Evolutionary conservation across 2,888 invertebrate species (phyloP), one percentile per base, ranked within the genome.

Genomic region (Eupithecia dodoneata): DNA sequence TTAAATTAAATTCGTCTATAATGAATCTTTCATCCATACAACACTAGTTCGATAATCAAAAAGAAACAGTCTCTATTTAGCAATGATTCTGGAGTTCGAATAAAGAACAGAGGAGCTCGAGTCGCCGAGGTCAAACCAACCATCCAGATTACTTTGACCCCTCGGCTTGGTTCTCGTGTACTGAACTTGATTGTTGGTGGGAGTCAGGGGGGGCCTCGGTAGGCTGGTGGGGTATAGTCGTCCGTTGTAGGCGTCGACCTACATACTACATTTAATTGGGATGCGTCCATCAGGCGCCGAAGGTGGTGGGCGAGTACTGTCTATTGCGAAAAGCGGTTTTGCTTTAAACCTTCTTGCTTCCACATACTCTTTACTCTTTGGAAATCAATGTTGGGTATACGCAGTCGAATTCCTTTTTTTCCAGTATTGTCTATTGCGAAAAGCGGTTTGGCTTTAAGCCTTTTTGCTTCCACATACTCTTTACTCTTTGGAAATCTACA

Each of bases 191-290:
- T 87, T 88, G 88, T 88, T 86, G 83, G 85, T 81, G 86, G 86
- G 88, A 87, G 87, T 87, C 83, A 85, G 85, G 87, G 86, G 83
- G 87, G 87, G 86, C 87, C 91, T 83, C 75, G 78, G 42, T 83
- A 83, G 30, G 77, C 83, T 89, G 88, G 91, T 85, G 84, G 81
- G 82, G 85, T 85, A 91, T 88, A 91, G 89, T 85, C 86, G 87
- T 86, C 85, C 89, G 88, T 89, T 90, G 94, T 94, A 91, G 94
- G 94, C 92, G 94, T 89, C 92, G 94, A 92, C 94, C 94, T 92
- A 94, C 93, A 94, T 93, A 91, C 94, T 91, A 93, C 93, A 93
- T 91, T 91, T 92, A 94, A 94, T 94, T 92, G 90, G 88, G 93
- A 93, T 90, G 91, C 93, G 93, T 90, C 93, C 89, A 87, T 81